A percentile compares a stretch with the other conserved stretches of the same genome.
These are phyloP conservation scores for Apis florea DNA, from an alignment of 1,140 invertebrate genomes.

Conservation along the genomic window DNA sequence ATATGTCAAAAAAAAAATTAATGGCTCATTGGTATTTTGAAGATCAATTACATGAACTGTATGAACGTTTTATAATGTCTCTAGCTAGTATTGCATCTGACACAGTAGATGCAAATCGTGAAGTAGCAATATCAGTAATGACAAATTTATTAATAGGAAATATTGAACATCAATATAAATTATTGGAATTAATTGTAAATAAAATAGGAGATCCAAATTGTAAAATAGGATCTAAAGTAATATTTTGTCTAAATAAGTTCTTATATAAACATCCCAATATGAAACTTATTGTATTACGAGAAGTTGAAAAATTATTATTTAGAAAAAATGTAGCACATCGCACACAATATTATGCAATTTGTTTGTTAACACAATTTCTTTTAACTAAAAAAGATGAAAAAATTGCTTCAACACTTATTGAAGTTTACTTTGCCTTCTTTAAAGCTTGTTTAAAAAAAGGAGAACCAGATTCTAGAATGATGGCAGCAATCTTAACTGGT, in stretches of 20 bases:
- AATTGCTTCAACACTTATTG: slow-evolving; percentile 90
- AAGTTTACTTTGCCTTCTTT: slow-evolving; percentile 98
- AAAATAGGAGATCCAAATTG: slow-evolving; percentile 96
- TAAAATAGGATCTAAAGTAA: slow-evolving; percentile 92
- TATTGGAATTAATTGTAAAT: slow-evolving; percentile 92
- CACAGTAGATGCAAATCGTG: slow-evolving; percentile 89
- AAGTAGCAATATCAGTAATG: slow-evolving; percentile 89
- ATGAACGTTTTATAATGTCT: slow-evolving; percentile 86
- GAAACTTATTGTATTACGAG: slow-evolving; percentile 92
- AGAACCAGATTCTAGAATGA: slow-evolving; percentile 94
- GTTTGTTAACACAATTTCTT: slow-evolving; percentile 92
- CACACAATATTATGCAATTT: slow-evolving; percentile 96
- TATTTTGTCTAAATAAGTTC: slow-evolving; percentile 92
- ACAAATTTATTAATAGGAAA: slow-evolving; percentile 90
- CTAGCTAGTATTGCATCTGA: slow-evolving; percentile 85
- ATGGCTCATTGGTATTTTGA: slow-evolving; percentile 89
- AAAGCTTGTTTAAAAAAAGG: slow-evolving; percentile 95
- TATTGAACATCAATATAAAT: slow-evolving; percentile 93
- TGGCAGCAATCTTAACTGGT: slow-evolving; percentile 93
- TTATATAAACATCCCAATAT: slow-evolving; percentile 94
- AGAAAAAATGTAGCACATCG: slow-evolving; percentile 90
- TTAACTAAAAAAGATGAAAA: slow-evolving; percentile 86
- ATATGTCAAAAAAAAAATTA: slow-evolving; percentile 79
- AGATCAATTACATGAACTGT: slow-evolving; percentile 89
- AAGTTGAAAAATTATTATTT: slow-evolving; percentile 95